Base-by-base conservation (phyloP, 1,140 invertebrate genomes). In the Spodoptera litura region DNA sequence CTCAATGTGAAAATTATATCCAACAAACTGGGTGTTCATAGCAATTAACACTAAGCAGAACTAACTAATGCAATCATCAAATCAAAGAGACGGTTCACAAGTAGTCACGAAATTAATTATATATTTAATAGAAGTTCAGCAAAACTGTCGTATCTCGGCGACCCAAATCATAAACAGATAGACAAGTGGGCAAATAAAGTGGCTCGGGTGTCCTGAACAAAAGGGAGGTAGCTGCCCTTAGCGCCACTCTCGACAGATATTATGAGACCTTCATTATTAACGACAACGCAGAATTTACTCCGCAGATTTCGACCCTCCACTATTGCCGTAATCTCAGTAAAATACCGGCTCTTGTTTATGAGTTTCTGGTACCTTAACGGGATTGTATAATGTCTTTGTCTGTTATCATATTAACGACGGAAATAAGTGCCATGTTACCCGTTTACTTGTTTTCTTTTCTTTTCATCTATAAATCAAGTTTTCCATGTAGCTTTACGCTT, bases 251-350 rank as follows among this genome's bases (percentile, higher is more conserved):
- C 80, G 81, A 79, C 81, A 87, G 83, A 82, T 82, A 85, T 87
- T 86, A 83, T 70, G 86, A 80, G 61, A 58, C 81, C 73, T 85
- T 85, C 82, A 86, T 86, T 83, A 86, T 83, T 83, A 83, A 85
- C 81, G 81, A 77, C 61, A 27, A 56, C 44, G 74, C 62, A 62
- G 52, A 73, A 79, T 70, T 78, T 81, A 35, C 58, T 76, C 38
- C 35, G 15, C 52, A 78, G 61, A 56, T 68, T 56, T 77, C 52
- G 61, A 77, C 49, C 62, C 52, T 44, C 25, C 64, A 68, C 64
- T 68, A 68, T 66, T 35, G 73, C 58, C 15, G 58, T 64, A 62
- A 64, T 75, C 73, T 52, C 58, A 77, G 52, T 77, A 31, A 77
- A 62, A 75, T 53, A 75, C 44, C 73, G 59, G 8, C 59, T 53